phyloP scores from a whole-genome alignment of 2,797 vertebrate species.

The Sebastes hubbsi region DNA sequence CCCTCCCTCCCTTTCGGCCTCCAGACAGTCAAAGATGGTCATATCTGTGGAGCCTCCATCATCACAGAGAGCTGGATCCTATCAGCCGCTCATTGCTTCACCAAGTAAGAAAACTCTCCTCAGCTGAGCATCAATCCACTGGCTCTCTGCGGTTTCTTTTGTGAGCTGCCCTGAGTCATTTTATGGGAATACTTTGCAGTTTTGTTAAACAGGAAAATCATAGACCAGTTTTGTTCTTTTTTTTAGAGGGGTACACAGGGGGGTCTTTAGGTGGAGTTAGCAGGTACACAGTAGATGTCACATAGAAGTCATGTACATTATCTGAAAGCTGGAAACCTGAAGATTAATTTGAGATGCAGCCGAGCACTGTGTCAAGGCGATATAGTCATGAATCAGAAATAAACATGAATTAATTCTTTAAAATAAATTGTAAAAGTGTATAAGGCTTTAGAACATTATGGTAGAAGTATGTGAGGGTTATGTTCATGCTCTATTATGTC shows the following conservation, averaged over 20 bases:
- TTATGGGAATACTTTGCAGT: not conserved
- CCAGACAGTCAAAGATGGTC: not conserved
- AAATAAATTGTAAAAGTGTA: too few relatives aligned
- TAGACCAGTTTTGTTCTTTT: not conserved
- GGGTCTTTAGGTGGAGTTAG: fast-evolving
- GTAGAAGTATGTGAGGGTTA: too few relatives aligned
- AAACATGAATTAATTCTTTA: too few relatives aligned
- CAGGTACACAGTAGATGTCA: too few relatives aligned
- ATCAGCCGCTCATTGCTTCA: conserved; percentile 84
- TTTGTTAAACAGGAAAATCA: not conserved
- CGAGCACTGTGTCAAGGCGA: fast-evolving
- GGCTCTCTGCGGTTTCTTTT: not conserved
- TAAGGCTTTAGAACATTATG: too few relatives aligned
- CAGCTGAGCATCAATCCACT: not conserved
- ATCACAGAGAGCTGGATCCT: conserved; percentile 78
- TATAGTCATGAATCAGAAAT: too few relatives aligned
- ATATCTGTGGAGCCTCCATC: conserved; percentile 82
- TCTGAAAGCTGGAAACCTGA: too few relatives aligned
- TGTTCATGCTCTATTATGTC: too few relatives aligned
- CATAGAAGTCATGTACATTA: too few relatives aligned
- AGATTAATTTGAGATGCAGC: too few relatives aligned
- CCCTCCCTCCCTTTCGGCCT: conserved; percentile 13
- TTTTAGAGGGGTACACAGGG: not conserved
- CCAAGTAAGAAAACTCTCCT: conserved; percentile 67
- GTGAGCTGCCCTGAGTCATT: not conserved